A percentile compares a stretch with the other conserved stretches of the same genome.
phyloP scores from a whole-genome alignment of 2,797 vertebrate species.

The Falco cherrug region DNA sequence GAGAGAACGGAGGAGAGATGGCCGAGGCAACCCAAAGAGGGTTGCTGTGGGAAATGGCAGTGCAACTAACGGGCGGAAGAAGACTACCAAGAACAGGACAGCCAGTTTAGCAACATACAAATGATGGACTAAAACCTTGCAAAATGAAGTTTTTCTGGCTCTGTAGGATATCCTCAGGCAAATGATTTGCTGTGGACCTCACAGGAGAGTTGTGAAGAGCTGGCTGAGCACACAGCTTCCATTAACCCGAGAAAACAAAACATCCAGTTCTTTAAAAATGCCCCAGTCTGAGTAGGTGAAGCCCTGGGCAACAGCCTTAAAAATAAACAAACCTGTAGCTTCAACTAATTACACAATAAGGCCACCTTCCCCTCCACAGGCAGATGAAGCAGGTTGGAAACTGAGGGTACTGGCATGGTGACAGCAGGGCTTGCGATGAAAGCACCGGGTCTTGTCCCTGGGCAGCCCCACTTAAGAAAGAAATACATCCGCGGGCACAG shows the following conservation, averaged over 20 bases:
- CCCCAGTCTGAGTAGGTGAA: not conserved
- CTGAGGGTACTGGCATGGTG: not conserved
- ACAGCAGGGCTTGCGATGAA: not conserved
- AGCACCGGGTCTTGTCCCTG: not conserved
- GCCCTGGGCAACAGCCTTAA: not conserved
- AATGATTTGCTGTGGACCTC: not conserved
- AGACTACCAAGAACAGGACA: not conserved
- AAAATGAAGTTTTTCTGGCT: not conserved
- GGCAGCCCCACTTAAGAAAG: constrained; percentile 17
- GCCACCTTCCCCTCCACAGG: not conserved
- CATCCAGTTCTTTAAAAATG: not conserved
- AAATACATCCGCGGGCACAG: constrained; percentile 28
- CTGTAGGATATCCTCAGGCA: not conserved
- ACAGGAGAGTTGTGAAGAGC: not conserved
- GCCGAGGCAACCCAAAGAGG: not conserved
- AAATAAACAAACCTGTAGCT: not conserved
- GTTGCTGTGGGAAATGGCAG: not conserved
- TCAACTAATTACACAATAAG: not conserved
- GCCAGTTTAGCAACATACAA: not conserved
- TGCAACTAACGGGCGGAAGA: not conserved
- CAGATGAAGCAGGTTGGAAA: not conserved
- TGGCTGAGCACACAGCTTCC: not conserved
- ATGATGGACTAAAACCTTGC: not conserved
- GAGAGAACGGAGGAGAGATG: not conserved
- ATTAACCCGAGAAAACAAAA: not conserved